Conservation (phyloP, 2,797 vertebrate genomes). For the Synanceia verrucosa region DNA sequence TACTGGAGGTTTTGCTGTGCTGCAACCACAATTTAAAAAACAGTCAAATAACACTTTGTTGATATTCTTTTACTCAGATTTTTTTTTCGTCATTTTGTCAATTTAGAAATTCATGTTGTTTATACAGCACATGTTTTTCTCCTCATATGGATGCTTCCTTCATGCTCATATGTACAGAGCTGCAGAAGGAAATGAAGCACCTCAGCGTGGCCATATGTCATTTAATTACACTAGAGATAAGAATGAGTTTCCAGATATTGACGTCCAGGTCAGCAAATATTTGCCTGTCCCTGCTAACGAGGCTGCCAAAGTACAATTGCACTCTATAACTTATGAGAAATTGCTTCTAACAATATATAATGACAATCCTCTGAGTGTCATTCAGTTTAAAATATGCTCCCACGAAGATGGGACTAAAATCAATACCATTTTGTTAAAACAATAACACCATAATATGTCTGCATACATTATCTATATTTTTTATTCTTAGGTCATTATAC, state of each 20-base stretch:
- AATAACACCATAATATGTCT: background rate
- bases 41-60: background rate
- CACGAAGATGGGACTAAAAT: conserved; percentile 38
- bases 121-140: background rate
- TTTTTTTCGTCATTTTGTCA: background rate
- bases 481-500: background rate
- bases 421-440: conserved; percentile 20
- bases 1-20: background rate
- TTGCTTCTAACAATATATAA: conserved; percentile 7
- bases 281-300: conserved; percentile 52
- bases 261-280: conserved; percentile 64
- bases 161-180: conserved; percentile 40
- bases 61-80: background rate
- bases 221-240: conserved; percentile 62
- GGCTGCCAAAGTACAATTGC: conserved; percentile 46
- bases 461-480: background rate
- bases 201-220: conserved; percentile 21
- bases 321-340: conserved; percentile 38
- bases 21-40: background rate
- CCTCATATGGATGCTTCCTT: background rate
- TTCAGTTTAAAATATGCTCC: conserved; percentile 8
- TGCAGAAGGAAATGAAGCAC: conserved; percentile 41
- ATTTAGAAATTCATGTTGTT: background rate
- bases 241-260: conserved; percentile 49
- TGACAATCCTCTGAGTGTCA: conserved; percentile 4